Percentiles rank a stretch among this genome's conserved stretches.
These are phyloP conservation scores for Rotaria sp. DNA, from an alignment of 2,888 invertebrate species.

Conservation along the genomic window DNA sequence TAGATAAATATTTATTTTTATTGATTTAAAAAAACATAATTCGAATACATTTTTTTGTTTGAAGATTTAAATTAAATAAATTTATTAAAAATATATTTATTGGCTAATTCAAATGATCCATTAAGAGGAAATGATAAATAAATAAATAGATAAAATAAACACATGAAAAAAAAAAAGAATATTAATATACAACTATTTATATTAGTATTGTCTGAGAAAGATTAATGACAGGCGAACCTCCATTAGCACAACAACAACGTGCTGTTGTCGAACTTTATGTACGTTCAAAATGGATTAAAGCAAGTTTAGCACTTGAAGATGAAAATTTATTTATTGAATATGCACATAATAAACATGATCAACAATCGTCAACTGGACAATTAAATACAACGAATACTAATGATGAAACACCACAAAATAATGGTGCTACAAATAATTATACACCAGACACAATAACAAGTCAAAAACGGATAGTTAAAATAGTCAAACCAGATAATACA, in stretches of 20 bases:
- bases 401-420: neutral
- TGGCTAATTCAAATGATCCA: neutral
- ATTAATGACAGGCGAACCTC: neutral
- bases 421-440: neutral
- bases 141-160: neutral
- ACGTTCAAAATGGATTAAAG: slow-evolving; percentile 3
- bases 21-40: neutral
- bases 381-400: neutral
- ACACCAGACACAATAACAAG: neutral
- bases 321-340: slow-evolving; percentile 24
- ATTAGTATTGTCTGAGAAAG: neutral
- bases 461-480: slow-evolving; percentile 35
- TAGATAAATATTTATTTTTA: no score
- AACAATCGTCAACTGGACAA: neutral
- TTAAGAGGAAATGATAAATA: neutral
- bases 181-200: neutral
- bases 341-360: neutral
- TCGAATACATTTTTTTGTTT: neutral
- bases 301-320: slow-evolving; percentile 6
- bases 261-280: neutral
- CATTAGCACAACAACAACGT: neutral
- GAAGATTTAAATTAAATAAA: neutral
- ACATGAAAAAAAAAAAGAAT: neutral
- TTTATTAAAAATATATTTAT: neutral
- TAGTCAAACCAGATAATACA: slow-evolving; percentile 37